A percentile compares a stretch with the other conserved stretches of the same genome.
Conservation (phyloP, 2,113 vertebrate genomes). For the Elephas maximus region DNA sequence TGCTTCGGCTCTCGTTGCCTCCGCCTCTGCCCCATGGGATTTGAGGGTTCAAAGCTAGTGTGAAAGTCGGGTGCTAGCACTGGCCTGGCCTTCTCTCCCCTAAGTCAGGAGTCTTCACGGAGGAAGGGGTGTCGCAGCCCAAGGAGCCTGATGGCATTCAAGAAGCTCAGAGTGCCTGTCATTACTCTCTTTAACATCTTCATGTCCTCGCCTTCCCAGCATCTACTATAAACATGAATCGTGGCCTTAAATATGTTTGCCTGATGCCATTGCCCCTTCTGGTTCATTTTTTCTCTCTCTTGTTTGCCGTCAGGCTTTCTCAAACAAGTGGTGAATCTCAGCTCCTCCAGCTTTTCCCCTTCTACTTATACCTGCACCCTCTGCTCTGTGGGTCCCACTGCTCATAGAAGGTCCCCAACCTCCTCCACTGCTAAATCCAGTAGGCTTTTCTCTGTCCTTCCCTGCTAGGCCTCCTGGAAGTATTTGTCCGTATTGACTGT, state of each 20-base stretch:
- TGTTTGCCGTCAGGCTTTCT: slow-evolving; percentile 31
- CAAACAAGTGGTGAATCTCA: background rate
- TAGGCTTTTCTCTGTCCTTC: background rate
- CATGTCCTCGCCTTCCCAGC: background rate
- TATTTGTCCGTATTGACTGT: background rate
- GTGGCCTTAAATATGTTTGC: slow-evolving; percentile 54
- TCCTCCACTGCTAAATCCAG: background rate
- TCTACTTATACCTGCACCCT: background rate
- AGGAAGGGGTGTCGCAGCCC: background rate
- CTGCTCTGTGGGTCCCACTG: background rate
- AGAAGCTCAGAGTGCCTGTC: background rate
- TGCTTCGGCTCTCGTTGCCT: background rate
- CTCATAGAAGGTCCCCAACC: background rate
- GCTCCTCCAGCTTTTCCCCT: background rate
- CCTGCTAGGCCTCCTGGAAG: background rate
- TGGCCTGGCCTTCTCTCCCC: background rate
- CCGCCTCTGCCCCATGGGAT: background rate
- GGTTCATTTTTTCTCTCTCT: background rate
- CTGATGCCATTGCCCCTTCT: background rate
- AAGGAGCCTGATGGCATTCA: slow-evolving; percentile 36
- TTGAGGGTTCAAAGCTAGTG: background rate
- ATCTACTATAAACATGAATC: slow-evolving; percentile 50
- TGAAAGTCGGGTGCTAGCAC: background rate
- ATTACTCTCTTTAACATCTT: slow-evolving; percentile 57
- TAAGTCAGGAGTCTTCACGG: background rate